A percentile compares a stretch with the other conserved stretches of the same genome.
phyloP scores from a whole-genome alignment of 2,888 invertebrate species.

The Nymphalis c-album region DNA sequence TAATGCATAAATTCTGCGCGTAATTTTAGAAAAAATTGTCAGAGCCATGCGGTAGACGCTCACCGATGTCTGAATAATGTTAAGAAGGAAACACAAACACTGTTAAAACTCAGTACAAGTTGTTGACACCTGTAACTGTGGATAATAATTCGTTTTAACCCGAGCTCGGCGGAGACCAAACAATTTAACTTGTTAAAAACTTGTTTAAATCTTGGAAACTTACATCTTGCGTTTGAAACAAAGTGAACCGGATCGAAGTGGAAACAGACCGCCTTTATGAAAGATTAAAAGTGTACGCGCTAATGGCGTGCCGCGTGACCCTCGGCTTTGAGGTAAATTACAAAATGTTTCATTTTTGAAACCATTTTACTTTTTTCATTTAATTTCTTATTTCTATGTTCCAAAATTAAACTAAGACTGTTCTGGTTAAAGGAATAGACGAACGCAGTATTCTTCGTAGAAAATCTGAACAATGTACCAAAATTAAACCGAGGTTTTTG shows the following conservation, averaged over 20 bases:
- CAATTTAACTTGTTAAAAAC: conserved; percentile 42
- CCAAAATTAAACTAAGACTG: no score
- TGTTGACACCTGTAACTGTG: conserved; percentile 38
- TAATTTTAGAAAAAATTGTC: background rate
- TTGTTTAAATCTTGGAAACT: conserved; percentile 38
- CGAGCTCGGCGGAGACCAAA: conserved; percentile 29
- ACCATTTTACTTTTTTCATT: no score
- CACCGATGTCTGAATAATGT: conserved; percentile 1
- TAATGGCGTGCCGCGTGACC: background rate
- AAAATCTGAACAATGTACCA: no score
- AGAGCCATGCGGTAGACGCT: background rate
- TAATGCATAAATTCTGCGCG: background rate
- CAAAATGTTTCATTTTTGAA: no score
- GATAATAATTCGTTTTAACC: conserved; percentile 35
- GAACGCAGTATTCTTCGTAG: no score
- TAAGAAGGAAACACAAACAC: conserved; percentile 26
- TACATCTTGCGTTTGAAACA: conserved; percentile 32
- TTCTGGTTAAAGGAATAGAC: no score
- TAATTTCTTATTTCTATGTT: no score
- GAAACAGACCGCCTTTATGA: conserved; percentile 2
- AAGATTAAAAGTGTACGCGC: background rate
- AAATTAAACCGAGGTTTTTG: no score
- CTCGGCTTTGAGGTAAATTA: background rate
- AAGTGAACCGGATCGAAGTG: conserved; percentile 4
- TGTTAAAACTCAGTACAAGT: conserved; percentile 37